phyloP scores from a whole-genome alignment of 2,888 invertebrate genomes.

The Drosophila vallismaia region DNA sequence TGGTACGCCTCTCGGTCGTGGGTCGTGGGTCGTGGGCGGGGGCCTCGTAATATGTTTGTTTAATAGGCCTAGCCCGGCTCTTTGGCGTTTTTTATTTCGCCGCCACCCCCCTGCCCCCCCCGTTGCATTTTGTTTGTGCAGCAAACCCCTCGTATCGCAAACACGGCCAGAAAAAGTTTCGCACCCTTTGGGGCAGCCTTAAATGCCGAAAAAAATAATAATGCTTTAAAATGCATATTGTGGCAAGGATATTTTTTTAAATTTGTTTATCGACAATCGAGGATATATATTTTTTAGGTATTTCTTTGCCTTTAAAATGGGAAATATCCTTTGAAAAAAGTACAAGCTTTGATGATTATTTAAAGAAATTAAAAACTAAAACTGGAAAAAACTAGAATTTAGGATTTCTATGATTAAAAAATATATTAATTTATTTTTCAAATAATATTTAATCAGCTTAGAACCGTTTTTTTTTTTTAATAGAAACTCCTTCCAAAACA shows the following conservation, averaged over 20 bases:
- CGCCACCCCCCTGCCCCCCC: too few relatives aligned
- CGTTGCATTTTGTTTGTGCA: too few relatives aligned
- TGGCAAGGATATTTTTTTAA: neutral
- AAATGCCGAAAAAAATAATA: neutral
- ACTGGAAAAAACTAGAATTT: too few relatives aligned
- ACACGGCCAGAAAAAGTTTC: slow-evolving; percentile 1
- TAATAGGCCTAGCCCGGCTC: slow-evolving; percentile 67
- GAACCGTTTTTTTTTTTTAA: too few relatives aligned
- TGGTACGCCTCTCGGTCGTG: neutral
- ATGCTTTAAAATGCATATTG: neutral
- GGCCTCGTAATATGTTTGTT: slow-evolving; percentile 73
- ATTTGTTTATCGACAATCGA: neutral
- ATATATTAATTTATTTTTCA: too few relatives aligned
- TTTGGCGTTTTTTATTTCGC: neutral
- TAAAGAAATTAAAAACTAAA: too few relatives aligned
- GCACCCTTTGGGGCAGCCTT: neutral
- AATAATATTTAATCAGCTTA: too few relatives aligned
- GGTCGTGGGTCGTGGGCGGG: slow-evolving; percentile 16
- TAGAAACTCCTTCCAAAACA: neutral
- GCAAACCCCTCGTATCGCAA: neutral
- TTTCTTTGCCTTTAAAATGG: too few relatives aligned
- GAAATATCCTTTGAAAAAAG: too few relatives aligned
- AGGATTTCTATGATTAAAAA: too few relatives aligned
- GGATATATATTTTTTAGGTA: too few relatives aligned
- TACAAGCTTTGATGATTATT: too few relatives aligned